phyloP scores from a whole-genome alignment of 2,113 vertebrate species.

The Anoplopoma fimbria region DNA sequence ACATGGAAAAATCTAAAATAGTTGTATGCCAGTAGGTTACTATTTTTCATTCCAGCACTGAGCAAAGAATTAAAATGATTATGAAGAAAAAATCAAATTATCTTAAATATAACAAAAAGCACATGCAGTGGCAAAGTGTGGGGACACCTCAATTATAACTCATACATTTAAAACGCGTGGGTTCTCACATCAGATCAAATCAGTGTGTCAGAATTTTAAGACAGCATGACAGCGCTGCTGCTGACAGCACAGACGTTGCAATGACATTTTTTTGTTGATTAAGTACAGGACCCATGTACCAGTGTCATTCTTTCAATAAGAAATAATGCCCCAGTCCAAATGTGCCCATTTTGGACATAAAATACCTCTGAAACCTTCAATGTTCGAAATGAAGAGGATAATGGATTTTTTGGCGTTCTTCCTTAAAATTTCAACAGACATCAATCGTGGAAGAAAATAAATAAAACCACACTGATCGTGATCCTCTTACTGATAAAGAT shows the following conservation, averaged over 20 bases:
- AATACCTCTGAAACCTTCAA: not conserved
- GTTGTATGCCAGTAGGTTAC: not conserved
- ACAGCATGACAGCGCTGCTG: constrained; percentile 16
- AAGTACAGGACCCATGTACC: not conserved
- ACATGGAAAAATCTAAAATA: not conserved
- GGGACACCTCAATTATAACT: constrained; percentile 4
- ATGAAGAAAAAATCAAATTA: constrained; percentile 18
- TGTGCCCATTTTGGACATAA: not conserved
- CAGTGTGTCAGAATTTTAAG: constrained; percentile 46
- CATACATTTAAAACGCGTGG: not conserved
- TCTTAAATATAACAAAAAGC: constrained; percentile 19
- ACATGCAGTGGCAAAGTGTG: not conserved
- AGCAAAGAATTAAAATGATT: not conserved
- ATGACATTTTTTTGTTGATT: not conserved
- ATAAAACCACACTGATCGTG: not conserved
- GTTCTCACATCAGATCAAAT: constrained; percentile 8
- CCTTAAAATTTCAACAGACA: not conserved
- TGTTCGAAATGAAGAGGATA: not conserved
- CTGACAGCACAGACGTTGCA: constrained; percentile 36
- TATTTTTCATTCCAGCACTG: not conserved
- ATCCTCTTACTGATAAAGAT: not conserved
- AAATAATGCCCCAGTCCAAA: not conserved
- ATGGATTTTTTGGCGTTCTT: not conserved
- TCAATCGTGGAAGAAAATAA: not conserved
- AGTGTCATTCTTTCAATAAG: not conserved